Base-by-base conservation (phyloP, 2,113 vertebrate genomes). In the Colistium nudipinnis region DNA sequence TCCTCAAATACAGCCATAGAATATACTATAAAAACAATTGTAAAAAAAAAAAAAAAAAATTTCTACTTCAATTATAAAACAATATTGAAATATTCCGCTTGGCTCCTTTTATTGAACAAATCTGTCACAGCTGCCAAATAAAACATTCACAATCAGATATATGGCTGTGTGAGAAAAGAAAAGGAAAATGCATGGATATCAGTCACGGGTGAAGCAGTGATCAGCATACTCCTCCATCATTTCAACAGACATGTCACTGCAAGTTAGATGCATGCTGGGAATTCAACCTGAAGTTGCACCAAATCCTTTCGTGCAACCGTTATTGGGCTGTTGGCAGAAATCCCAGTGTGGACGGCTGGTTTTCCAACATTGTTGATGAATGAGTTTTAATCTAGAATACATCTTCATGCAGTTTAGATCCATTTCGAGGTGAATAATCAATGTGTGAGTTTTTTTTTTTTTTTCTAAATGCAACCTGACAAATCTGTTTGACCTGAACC, bases 251-350 rank as follows among this genome's bases (percentile, higher is more conserved):
- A 74, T 65, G 84, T 65, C 2, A 0, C 53, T 35, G 70, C 84
- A 88, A 35, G 84, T 74, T 68, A 2, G 20, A 27, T 52, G 53
- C 30, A 24, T 82, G 31, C 60, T 72, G 68, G 71, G 55, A 81
- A 80, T 64, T 47, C 10, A 44, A 47, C 38, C 39, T 44, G 31
- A 16, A 47, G 54, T 33, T 60, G 52, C 33, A 64, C 62, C n/a
- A 54, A 70, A 63, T 48, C n/a, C n/a, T 60, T 45, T 43, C 33
- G 16, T 71, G 19, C 22, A 62, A 86, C 79, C 59, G 74, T 82
- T 65, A 28, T n/a, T n/a, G 70, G 77, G 4, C 81, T 27, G 25
- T 59, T 82, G 85, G 73, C 68, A 74, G 22, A 38, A n/a, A 6
- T 17, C 11, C 48, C 44, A n/a, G 10, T 19, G 17, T 17, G 25